Evolutionary conservation across 1,140 invertebrate genomes (phyloP), one percentile per base, ranked within the genome.

Genomic region (Nephila pilipes): DNA sequence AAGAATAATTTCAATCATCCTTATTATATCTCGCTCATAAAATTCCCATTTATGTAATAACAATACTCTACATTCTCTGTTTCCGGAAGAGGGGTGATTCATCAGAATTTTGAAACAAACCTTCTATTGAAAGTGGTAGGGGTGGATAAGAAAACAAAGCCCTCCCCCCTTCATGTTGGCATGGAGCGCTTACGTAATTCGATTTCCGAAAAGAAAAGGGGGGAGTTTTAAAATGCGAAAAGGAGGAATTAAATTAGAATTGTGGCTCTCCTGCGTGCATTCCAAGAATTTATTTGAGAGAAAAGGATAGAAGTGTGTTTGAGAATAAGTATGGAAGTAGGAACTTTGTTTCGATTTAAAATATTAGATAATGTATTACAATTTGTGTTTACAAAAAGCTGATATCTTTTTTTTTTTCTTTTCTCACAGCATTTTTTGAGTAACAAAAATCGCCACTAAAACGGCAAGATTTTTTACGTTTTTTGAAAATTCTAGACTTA

Each of bases 1-100:
- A 85, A 60, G 83, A 60, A 85, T 32, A 85, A 85, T 85, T 85
- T 60, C 83, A 85, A 85, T 85, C 83, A 58, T 85, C 55, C 83
- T 85, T 85, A 85, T 60, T 85, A 85, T 60, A 85, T 85, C 57
- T 60, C n/a, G 55, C 83, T 85, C 55, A 85, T 60, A 85, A 85
- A 85, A 60, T 85, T 60, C 57, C 83, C 55, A 85, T 85, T 85
- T 85, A 60, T 85, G 46, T 85, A 55, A 85, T 85, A 85, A 85
- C 29, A 85, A 85, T 60, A 85, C 55, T 36, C 16, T 20, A 12
- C 63, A 75, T 32, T 32, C 69, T 36, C 69, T 18, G 69, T 75
- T 75, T 75, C 29, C 54, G 38, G 80, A 54, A 6, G 54, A 29
- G 29, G 29, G 83, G 57, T 55, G 83, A 85, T 85, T 58, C 83